phyloP scores from a whole-genome alignment of 2,797 vertebrate species.

The Ctenosaura bakeri region DNA sequence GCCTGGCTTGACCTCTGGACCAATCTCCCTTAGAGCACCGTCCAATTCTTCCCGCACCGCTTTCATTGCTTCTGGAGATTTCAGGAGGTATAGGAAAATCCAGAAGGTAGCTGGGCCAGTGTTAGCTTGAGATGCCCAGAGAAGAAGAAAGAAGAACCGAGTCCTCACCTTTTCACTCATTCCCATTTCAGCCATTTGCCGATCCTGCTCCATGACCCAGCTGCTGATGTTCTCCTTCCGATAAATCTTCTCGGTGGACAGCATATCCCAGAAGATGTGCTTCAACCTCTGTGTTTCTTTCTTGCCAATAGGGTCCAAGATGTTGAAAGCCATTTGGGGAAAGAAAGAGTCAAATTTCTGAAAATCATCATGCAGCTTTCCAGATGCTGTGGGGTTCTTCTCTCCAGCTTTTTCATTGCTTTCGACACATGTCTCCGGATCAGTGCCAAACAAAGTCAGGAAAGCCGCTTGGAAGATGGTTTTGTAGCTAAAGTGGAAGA shows the following conservation, averaged over 20 bases:
- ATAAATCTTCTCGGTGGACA: slow-evolving; percentile 80
- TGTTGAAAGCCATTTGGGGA: slow-evolving; percentile 83
- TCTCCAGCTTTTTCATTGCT: slow-evolving; percentile 76
- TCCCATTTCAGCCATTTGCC: slow-evolving; percentile 74
- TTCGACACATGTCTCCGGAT: slow-evolving; percentile 52
- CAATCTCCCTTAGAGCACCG: slow-evolving; percentile 76
- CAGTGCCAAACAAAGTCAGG: slow-evolving; percentile 87
- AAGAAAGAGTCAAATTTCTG: slow-evolving; percentile 90
- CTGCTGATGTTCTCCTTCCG: slow-evolving; percentile 85
- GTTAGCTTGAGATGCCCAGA: slow-evolving; percentile 95
- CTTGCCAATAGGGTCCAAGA: slow-evolving; percentile 83
- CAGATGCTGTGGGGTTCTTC: slow-evolving; percentile 79
- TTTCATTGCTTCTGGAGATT: slow-evolving; percentile 87
- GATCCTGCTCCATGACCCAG: slow-evolving; percentile 85
- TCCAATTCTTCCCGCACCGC: slow-evolving; percentile 86
- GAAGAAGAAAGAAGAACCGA: slow-evolving; percentile 88
- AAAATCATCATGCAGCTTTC: slow-evolving; percentile 85
- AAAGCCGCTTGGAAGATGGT: slow-evolving; percentile 89
- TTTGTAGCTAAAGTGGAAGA: slow-evolving; percentile 90
- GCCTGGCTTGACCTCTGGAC: slow-evolving; percentile 71
- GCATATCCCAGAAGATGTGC: slow-evolving; percentile 81
- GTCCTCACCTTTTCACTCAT: slow-evolving; percentile 80
- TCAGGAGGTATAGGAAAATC: slow-evolving; percentile 91
- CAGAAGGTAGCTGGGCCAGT: slow-evolving; percentile 91
- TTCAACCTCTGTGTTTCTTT: slow-evolving; percentile 81